These are phyloP conservation scores for Mallotus villosus DNA, from an alignment of 2,797 vertebrate genomes.

Conservation along the genomic window DNA sequence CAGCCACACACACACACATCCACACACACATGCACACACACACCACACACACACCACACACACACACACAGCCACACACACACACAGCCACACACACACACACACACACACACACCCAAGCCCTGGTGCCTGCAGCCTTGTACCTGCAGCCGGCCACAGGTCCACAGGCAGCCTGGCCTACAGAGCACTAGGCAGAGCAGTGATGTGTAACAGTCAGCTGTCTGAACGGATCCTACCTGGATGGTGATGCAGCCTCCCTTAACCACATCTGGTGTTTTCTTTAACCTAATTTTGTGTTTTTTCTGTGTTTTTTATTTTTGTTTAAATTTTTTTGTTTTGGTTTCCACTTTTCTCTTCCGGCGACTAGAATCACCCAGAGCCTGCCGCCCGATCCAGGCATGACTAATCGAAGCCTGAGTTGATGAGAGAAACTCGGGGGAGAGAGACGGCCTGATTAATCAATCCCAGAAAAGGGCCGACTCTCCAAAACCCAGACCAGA, in stretches of 20 bases:
- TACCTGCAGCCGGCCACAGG: no score
- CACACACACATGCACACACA: no score
- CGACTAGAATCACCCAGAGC: conserved; percentile 75
- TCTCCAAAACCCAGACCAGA: conserved; percentile 65
- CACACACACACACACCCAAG: neutral
- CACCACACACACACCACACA: no score
- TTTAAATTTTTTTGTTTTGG: conserved; percentile 50
- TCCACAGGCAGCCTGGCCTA: conserved; percentile 6
- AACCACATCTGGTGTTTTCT: conserved; percentile 49
- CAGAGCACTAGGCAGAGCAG: conserved; percentile 20
- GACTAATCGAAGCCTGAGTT: conserved; percentile 75
- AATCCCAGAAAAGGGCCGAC: conserved; percentile 62
- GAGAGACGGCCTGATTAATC: conserved; percentile 71
- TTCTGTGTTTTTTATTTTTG: conserved; percentile 61
- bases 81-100: no score
- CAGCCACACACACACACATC: no score
- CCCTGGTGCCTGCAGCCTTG: no score
- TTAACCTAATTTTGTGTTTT: conserved; percentile 62
- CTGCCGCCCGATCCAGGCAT: conserved; percentile 79
- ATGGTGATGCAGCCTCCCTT: conserved; percentile 46
- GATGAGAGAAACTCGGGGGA: conserved; percentile 52
- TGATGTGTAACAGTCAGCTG: conserved; percentile 29
- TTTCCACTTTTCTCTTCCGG: conserved; percentile 76
- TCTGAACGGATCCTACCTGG: conserved; percentile 35
- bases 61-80: no score